Evolutionary conservation across 1,140 invertebrate species (phyloP).

Genomic region (Papilio polyxenes): DNA sequence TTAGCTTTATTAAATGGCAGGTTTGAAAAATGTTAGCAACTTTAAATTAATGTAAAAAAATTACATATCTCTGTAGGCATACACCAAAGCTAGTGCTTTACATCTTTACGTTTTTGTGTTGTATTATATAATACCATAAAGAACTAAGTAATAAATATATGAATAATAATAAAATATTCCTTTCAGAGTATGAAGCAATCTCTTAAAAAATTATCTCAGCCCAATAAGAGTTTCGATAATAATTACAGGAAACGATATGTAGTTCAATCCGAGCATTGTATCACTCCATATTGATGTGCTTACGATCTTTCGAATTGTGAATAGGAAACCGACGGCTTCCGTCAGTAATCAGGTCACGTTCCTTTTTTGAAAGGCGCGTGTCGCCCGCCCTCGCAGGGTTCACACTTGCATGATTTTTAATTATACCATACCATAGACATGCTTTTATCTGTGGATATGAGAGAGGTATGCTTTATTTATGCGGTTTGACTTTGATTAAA

Average conservation of each 20-base stretch:
- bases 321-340: conserved; percentile 73
- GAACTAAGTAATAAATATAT: too few species aligned
- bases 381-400: conserved; percentile 51
- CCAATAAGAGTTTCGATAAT: neutral
- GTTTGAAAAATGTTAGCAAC: too few species aligned
- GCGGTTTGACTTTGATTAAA: conserved; percentile 1
- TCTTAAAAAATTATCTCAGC: neutral
- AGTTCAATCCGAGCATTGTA: conserved; percentile 20
- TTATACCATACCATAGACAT: conserved; percentile 7
- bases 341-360: conserved; percentile 79
- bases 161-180: neutral
- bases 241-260: conserved; percentile 34
- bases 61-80: too few species aligned
- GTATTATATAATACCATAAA: neutral
- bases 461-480: neutral
- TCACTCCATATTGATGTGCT: conserved; percentile 43
- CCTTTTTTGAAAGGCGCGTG: conserved; percentile 73
- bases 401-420: conserved; percentile 24
- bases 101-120: too few species aligned
- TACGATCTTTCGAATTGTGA: conserved; percentile 61
- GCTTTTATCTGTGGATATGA: conserved; percentile 21
- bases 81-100: too few species aligned
- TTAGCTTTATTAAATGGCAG: neutral
- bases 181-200: conserved; percentile 1
- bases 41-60: too few species aligned